Percentiles rank a stretch among this genome's conserved stretches.
phyloP scores from a whole-genome alignment of 2,797 vertebrate genomes.

The Sebastiscus albofasciatus region DNA sequence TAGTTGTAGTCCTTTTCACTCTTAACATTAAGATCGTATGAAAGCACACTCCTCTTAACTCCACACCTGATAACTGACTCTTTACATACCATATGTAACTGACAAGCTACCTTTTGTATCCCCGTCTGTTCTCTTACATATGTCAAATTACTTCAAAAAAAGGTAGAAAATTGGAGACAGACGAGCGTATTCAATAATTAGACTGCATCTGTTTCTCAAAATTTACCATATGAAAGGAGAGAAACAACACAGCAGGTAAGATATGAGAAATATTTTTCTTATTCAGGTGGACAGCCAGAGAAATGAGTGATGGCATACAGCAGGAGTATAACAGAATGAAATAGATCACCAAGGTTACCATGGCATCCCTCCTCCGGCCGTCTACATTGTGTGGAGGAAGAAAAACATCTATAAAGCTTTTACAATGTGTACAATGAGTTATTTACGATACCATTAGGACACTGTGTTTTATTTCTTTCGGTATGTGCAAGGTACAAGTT shows the following conservation, averaged over 20 bases:
- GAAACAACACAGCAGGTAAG: constrained; percentile 42
- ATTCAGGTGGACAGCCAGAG: constrained; percentile 67
- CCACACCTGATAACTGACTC: background rate
- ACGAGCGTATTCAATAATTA: background rate
- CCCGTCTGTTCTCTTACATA: background rate
- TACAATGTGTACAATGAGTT: constrained; percentile 49
- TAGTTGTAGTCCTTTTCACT: background rate
- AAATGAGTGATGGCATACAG: constrained; percentile 62
- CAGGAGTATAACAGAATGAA: constrained; percentile 37
- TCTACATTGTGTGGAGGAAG: constrained; percentile 10
- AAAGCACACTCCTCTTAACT: background rate
- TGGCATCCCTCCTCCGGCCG: constrained; percentile 31
- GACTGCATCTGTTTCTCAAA: constrained; percentile 13
- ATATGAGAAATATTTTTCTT: constrained; percentile 73
- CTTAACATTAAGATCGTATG: background rate
- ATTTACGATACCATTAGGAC: constrained; percentile 55
- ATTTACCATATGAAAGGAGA: constrained; percentile 25
- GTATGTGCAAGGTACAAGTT: constrained; percentile 73
- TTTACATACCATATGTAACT: background rate
- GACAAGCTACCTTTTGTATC: background rate
- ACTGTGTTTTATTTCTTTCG: constrained; percentile 58
- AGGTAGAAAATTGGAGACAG: background rate
- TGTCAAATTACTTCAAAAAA: background rate
- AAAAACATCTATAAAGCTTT: constrained; percentile 47
- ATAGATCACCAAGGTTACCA: constrained; percentile 55